A percentile compares a stretch with the other conserved stretches of the same genome.
phyloP scores from a whole-genome alignment of 64 coral and sea anemone genomes.

The Acropora tenuis region DNA sequence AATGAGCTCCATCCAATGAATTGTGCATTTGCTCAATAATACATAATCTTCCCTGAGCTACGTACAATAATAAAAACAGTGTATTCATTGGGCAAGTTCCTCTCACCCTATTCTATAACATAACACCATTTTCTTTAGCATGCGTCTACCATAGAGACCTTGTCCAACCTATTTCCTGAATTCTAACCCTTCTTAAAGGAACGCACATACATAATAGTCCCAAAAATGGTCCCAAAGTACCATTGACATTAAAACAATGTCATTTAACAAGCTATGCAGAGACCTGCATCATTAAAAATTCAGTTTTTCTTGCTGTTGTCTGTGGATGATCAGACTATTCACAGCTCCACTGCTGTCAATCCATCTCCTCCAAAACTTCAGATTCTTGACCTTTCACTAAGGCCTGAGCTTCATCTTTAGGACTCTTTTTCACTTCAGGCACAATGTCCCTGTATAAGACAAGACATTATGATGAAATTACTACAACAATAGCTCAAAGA shows the following conservation, averaged over 20 bases:
- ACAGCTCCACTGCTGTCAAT: neutral
- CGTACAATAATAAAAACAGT: too few species aligned
- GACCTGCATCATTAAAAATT: neutral
- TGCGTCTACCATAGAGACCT: too few species aligned
- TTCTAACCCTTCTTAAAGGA: too few species aligned
- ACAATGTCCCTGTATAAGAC: neutral
- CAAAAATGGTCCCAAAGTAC: neutral
- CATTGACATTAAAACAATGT: neutral
- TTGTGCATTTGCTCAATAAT: too few species aligned
- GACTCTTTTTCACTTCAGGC: neutral
- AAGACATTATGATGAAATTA: neutral
- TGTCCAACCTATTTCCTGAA: too few species aligned
- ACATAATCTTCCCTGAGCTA: too few species aligned
- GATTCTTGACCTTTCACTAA: neutral
- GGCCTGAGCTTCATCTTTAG: slow-evolving; percentile 3
- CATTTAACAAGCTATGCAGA: neutral
- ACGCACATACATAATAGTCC: too few species aligned
- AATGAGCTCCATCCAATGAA: too few species aligned
- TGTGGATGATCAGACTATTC: neutral
- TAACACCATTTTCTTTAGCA: too few species aligned
- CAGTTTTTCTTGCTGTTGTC: neutral
- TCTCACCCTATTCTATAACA: too few species aligned
- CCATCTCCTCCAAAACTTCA: slow-evolving; percentile 31
- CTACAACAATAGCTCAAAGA: too few species aligned
- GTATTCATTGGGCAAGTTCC: too few species aligned